phyloP scores from a whole-genome alignment of 2,113 vertebrate genomes.

The Cyprinodon brontotheroides region DNA sequence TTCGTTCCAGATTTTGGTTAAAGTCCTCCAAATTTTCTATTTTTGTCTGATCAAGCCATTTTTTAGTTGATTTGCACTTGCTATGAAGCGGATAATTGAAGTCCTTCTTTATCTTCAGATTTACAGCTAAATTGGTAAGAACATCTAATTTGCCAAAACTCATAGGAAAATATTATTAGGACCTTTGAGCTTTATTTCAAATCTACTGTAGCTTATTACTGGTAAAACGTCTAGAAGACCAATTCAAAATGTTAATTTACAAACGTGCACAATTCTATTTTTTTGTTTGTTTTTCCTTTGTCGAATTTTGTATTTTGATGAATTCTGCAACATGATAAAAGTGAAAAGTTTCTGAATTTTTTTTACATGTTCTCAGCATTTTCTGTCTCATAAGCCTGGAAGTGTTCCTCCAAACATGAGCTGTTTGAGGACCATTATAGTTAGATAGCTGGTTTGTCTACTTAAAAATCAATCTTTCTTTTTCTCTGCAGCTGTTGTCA shows the following conservation, averaged over 20 bases:
- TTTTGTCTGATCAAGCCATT: background rate
- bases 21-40: background rate
- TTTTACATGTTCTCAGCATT: too few species aligned
- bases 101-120: background rate
- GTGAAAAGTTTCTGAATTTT: too few species aligned
- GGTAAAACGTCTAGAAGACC: too few species aligned
- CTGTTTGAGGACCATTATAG: background rate
- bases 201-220: background rate
- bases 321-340: too few species aligned
- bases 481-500: background rate
- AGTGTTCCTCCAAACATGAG: background rate
- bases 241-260: background rate
- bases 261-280: background rate
- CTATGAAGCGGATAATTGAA: background rate
- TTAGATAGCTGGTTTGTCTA: background rate
- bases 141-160: background rate
- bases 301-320: too few species aligned
- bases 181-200: background rate
- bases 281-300: too few species aligned
- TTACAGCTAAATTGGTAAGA: background rate
- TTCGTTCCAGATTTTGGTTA: background rate
- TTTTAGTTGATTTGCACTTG: background rate
- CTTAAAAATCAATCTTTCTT: background rate
- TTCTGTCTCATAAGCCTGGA: too few species aligned
- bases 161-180: background rate